Base-by-base conservation (phyloP, 2,113 vertebrate genomes). In the Zeus faber region DNA sequence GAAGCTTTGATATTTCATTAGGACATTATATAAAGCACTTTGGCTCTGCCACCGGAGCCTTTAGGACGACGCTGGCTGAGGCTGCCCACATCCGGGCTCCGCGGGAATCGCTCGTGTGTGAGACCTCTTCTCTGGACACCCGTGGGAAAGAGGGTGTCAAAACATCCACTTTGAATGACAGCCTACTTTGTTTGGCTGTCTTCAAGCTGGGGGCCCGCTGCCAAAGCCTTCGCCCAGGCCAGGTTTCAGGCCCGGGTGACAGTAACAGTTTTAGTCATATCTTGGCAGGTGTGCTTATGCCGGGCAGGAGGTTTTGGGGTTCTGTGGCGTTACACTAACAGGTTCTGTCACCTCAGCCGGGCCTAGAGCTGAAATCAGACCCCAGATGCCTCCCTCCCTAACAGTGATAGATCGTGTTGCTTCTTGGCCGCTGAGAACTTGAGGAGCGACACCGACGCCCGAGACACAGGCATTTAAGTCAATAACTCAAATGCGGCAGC, bases 291-390 rank as follows among this genome's bases (percentile, higher is more conserved):
- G 49, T 65, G 44, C 76, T 61, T 50, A 65, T 58, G 56, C 61
- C 23, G 50, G 64, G 72, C 63, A 76, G 68, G 72, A 82, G 68
- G 65, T 44, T 6, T 9, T 44, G 41, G 20, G 41, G 41, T 74
- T 62, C 52, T 72, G 46, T 65, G 63, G 51, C 54, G 53, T 73
- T 79, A 51, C 58, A 68, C 72, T 74, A 77, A 80, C 58, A 57
- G 49, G 65, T 47, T 71, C 65, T 79, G 82, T 77, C 80, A 72
- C 73, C 73, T 81, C 68, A 75, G 73, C 70, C 31, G 60, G 60
- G 50, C 67, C 49, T 55, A 23, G 62, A 75, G 63, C 56, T 74
- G 67, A 74, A 80, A 72, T 72, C 65, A 66, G 69, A 76, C 67
- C 58, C 59, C 49, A 44, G 73, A 55, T 26, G 59, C 35, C 18